Conservation (phyloP, 2,888 invertebrate genomes). For the Chironomus tentans region DNA sequence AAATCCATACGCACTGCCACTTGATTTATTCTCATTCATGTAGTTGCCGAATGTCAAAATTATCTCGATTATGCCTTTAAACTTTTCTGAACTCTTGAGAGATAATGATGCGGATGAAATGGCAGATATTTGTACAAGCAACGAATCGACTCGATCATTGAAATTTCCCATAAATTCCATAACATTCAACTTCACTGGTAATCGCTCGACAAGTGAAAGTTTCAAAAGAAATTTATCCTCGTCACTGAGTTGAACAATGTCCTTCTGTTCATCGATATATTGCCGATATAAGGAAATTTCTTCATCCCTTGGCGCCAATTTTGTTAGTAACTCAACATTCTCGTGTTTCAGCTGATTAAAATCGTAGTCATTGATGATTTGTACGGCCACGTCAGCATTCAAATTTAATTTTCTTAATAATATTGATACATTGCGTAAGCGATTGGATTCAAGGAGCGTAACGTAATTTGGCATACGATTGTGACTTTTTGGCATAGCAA, state of each 20-base stretch:
- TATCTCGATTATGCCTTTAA: slow-evolving; percentile 18
- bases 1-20: slow-evolving; percentile 4
- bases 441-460: slow-evolving; percentile 11
- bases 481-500: neutral
- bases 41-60: slow-evolving; percentile 18
- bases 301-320: slow-evolving; percentile 16
- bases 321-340: slow-evolving; percentile 11
- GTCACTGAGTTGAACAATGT: slow-evolving; percentile 5
- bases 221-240: slow-evolving; percentile 19
- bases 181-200: neutral
- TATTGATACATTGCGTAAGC: slow-evolving; percentile 16
- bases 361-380: slow-evolving; percentile 17
- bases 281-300: neutral
- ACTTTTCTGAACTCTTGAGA: slow-evolving; percentile 12
- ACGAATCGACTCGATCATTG: neutral
- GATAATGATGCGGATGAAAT: slow-evolving; percentile 7
- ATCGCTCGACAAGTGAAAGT: slow-evolving; percentile 14
- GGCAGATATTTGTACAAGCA: neutral
- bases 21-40: slow-evolving; percentile 16
- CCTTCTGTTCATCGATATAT: neutral
- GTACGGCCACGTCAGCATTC: slow-evolving; percentile 9
- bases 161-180: slow-evolving; percentile 16
- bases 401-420: slow-evolving; percentile 16
- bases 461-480: neutral
- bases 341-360: slow-evolving; percentile 10